phyloP scores from a whole-genome alignment of 2,113 vertebrate genomes.

The Stictonetta naevosa region DNA sequence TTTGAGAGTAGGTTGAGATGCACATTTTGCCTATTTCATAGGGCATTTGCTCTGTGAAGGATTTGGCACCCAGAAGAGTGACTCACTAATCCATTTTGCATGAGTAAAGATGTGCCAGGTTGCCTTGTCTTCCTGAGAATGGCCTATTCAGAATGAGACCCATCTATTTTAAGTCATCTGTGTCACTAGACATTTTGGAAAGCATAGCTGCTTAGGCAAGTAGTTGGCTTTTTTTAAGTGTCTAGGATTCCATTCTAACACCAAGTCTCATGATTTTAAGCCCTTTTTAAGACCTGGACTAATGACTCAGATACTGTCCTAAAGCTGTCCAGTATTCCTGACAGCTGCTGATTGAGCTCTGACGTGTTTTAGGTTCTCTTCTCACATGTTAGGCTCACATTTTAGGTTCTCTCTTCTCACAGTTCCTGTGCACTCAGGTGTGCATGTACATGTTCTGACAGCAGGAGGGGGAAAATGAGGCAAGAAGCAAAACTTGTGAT shows the following conservation, averaged over 20 bases:
- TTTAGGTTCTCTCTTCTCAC: neutral
- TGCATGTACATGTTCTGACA: neutral
- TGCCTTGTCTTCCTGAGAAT: neutral
- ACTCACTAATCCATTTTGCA: rapidly evolving
- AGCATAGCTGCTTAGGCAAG: neutral
- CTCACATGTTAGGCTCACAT: no score
- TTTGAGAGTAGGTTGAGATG: neutral
- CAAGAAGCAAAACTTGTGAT: neutral
- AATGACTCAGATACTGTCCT: neutral
- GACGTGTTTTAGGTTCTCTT: no score
- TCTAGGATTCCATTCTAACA: neutral
- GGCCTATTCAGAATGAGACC: neutral
- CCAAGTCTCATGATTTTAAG: neutral
- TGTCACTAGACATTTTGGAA: neutral
- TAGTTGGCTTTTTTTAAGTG: neutral
- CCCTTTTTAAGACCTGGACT: neutral
- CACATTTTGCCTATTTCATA: neutral
- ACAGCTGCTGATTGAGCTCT: neutral
- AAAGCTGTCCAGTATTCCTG: neutral
- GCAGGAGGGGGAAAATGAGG: neutral
- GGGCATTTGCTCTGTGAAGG: neutral
- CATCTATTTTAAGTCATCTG: rapidly evolving
- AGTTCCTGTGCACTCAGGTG: no score
- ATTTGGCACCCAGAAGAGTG: neutral
- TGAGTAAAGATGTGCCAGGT: neutral